phyloP scores from a whole-genome alignment of 2,113 vertebrate species.

The Fulica atra region DNA sequence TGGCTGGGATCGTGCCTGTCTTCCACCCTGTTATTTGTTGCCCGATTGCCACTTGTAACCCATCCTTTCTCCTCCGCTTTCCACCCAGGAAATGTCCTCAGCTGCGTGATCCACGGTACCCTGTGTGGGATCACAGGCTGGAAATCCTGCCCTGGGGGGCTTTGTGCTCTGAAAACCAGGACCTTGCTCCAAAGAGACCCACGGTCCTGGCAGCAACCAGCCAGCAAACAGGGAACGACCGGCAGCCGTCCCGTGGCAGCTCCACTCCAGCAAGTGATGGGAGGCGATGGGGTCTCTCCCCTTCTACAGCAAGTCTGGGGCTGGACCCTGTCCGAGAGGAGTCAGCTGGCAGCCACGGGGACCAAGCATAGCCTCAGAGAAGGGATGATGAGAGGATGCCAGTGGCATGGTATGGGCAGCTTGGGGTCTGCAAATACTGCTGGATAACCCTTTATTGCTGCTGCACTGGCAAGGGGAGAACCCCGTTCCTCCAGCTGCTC shows the following conservation, averaged over 20 bases:
- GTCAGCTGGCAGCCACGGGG: background rate
- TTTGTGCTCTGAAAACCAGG: background rate
- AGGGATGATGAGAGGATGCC: background rate
- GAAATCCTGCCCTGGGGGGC: background rate
- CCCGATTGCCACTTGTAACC: background rate
- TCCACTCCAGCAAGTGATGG: fast-evolving
- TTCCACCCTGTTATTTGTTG: background rate
- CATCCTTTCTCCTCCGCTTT: background rate
- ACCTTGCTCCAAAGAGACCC: background rate
- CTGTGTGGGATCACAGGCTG: background rate
- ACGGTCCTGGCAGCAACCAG: background rate
- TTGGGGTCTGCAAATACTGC: background rate
- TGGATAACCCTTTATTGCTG: background rate
- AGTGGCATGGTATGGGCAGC: fast-evolving
- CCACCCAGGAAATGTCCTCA: background rate
- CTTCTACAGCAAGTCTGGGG: fast-evolving
- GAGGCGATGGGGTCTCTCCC: background rate
- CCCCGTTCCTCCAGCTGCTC: background rate
- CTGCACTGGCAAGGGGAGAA: background rate
- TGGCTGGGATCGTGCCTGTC: conserved; percentile 8
- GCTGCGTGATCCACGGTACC: background rate
- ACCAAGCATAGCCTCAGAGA: background rate
- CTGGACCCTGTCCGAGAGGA: background rate
- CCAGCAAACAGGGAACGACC: background rate
- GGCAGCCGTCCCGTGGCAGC: background rate